Base-by-base conservation (phyloP, 2,113 vertebrate species). In the Pardalotus punctatus region DNA sequence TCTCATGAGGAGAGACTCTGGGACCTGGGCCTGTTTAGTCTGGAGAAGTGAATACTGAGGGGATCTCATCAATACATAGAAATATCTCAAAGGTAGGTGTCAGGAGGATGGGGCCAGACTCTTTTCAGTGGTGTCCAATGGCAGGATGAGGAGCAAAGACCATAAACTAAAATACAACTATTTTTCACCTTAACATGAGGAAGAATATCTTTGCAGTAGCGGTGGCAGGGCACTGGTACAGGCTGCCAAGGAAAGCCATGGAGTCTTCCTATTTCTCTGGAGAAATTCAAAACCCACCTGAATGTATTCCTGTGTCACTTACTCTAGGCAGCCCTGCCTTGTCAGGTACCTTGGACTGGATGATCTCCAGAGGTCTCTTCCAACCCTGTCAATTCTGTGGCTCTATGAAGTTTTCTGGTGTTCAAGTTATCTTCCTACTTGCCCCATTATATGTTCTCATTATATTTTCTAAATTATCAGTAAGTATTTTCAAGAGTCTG, bases 151-250 rank as follows among this genome's bases (percentile, higher is more conserved):
- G 8, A 66, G 24, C 16, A 79, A 40, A 45, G 38, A 15, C 20
- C 29, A 10, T 35, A 35, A 79, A 71, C 23, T 40, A 42, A 53
- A 62, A 25, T 13, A 35, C 21, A n/a, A 23, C 2, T 4, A 18
- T 21, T 56, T 56, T 48, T 29, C 42, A 48, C 15, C 12, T 45
- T 28, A 60, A 45, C 38, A 23, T 0, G 1, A 56, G 42, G 29
- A 47, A 56, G 14, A 48, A 24, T 8, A 40, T 18, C 13, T 33
- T 71, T 22, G 27, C 2, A 25, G 11, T 47, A 29, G 17, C 20
- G 9, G 5, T 40, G n/a, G 12, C 8, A 54, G 29, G n/a, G 24
- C 1, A 1, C 4, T 35, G 20, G 13, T 14, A 42, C 13, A 48
- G 14, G 21, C 11, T 50, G 11, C 11, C 25, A 25, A 42, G 35